Conservation (phyloP, 2,113 vertebrate genomes). For the Petrocephalus zakoni region DNA sequence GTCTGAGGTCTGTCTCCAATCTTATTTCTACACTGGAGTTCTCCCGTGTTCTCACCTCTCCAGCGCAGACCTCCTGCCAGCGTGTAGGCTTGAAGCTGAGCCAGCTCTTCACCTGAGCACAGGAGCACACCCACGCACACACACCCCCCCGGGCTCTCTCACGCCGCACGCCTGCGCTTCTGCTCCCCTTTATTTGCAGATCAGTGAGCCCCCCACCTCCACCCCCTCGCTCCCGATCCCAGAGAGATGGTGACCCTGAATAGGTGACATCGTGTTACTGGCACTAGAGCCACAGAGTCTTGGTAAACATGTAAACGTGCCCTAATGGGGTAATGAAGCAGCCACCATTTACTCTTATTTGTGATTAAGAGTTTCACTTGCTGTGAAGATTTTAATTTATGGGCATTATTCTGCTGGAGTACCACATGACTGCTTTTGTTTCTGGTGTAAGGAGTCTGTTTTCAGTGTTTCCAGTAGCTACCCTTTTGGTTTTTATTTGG, state of each 20-base stretch:
- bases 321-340: not conserved
- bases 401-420: not conserved
- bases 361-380: not conserved
- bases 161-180: not conserved
- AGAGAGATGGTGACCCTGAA: not conserved
- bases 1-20: not conserved
- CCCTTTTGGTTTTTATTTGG: not conserved
- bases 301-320: not conserved
- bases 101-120: not conserved
- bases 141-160: not conserved
- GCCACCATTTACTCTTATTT: not conserved
- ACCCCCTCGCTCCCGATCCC: not conserved
- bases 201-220: not conserved
- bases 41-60: not conserved
- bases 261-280: not conserved
- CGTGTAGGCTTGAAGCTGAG: not conserved
- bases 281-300: not conserved
- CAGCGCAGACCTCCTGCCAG: not conserved
- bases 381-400: not conserved
- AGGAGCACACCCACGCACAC: not conserved
- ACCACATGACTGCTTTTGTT: not conserved
- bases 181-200: not conserved
- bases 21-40: not conserved
- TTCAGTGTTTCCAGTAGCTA: not conserved
- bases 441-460: not conserved